Conservation (phyloP, 2,888 invertebrate genomes). For the Pherbina coryleti region DNA sequence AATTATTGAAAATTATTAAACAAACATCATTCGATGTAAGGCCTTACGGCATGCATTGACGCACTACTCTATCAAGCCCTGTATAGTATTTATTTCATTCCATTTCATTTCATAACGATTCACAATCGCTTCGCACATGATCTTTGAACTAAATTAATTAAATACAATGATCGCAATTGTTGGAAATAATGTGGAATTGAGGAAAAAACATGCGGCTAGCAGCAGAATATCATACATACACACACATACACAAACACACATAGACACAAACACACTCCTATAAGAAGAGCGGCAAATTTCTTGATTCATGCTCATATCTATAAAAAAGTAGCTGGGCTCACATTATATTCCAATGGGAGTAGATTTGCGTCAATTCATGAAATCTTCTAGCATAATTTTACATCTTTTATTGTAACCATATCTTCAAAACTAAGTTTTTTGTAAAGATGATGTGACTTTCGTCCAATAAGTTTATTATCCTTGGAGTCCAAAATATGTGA, state of each 20-base stretch:
- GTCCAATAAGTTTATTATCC: no score
- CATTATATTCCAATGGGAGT: background rate
- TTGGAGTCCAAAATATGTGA: no score
- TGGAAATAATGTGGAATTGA: constrained; percentile 47
- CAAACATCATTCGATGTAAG: no score
- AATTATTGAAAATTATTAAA: no score
- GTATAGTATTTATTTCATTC: background rate
- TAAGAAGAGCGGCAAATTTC: background rate
- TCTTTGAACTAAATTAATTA: constrained; percentile 70
- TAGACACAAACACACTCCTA: background rate
- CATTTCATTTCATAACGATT: background rate
- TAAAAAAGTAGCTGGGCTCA: background rate
- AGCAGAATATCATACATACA: background rate
- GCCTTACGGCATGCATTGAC: no score
- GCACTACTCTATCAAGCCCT: no score
- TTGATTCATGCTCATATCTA: background rate
- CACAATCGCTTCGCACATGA: constrained; percentile 58
- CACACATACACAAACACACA: background rate
- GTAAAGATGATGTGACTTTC: no score
- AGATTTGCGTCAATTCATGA: background rate
- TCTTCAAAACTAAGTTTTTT: no score
- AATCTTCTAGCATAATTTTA: background rate
- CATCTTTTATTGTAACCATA: no score
- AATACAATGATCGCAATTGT: constrained; percentile 69
- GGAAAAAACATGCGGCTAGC: background rate